Evolutionary conservation across 2,888 invertebrate species (phyloP).

Genomic region (Cantharis flavilabris): DNA sequence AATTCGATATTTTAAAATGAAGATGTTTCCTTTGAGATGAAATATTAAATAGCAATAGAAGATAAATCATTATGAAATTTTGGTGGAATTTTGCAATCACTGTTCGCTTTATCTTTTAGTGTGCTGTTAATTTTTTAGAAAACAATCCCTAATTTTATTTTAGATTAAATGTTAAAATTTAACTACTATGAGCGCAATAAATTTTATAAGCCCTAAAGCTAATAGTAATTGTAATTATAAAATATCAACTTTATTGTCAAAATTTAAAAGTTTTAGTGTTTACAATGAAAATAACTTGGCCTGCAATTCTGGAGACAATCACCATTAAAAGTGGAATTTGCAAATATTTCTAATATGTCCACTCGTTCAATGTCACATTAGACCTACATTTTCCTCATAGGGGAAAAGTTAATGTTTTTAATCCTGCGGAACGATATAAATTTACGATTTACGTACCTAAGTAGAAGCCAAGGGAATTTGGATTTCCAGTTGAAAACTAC

Average conservation of each 20-base stretch:
- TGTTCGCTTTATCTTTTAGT: neutral
- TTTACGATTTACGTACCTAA: conserved; percentile 14
- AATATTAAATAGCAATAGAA: too few relatives aligned
- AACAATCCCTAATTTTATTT: neutral
- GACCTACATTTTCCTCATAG: conserved; percentile 10
- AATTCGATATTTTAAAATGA: too few relatives aligned
- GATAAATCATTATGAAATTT: neutral
- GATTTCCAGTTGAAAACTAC: conserved; percentile 18
- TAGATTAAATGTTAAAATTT: conserved; percentile 25
- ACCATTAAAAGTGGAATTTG: conserved; percentile 31
- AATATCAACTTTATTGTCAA: conserved; percentile 21
- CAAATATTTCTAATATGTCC: conserved; percentile 35
- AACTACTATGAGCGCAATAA: conserved; percentile 33
- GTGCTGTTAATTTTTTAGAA: neutral
- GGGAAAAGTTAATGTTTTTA: conserved; percentile 35
- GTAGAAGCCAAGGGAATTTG: conserved; percentile 10
- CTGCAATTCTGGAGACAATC: conserved; percentile 32
- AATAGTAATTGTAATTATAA: conserved; percentile 11
- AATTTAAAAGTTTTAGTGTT: conserved; percentile 20
- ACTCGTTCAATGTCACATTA: conserved; percentile 11
- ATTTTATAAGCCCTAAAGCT: conserved; percentile 11
- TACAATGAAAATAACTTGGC: conserved; percentile 20
- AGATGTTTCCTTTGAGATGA: too few relatives aligned
- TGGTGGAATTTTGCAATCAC: neutral
- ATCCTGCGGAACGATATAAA: conserved; percentile 32